A percentile compares a stretch with the other conserved stretches of the same genome.
phyloP scores from a whole-genome alignment of 2,113 vertebrate species.

The Oenanthe oenanthe region DNA sequence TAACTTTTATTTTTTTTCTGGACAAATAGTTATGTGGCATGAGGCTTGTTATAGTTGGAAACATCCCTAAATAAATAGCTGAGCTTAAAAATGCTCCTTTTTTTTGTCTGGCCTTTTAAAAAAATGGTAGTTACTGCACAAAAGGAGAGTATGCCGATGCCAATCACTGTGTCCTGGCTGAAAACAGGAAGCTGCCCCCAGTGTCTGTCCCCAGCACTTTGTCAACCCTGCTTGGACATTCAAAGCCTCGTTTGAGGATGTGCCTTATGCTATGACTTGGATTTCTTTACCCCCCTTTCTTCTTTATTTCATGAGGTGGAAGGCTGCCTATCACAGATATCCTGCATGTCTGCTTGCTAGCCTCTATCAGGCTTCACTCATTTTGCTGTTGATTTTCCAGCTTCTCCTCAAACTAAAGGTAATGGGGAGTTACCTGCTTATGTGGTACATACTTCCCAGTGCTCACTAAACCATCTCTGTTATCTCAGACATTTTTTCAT shows the following conservation, averaged over 20 bases:
- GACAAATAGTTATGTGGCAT: constrained; percentile 67
- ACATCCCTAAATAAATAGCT: constrained; percentile 74
- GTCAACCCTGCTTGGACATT: background rate
- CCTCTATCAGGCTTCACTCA: background rate
- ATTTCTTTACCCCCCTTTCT: background rate
- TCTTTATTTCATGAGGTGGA: background rate
- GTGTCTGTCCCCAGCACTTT: constrained; percentile 34
- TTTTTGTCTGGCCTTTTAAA: constrained; percentile 43
- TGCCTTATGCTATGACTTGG: constrained; percentile 7
- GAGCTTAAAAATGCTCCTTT: constrained; percentile 70
- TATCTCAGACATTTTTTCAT: background rate
- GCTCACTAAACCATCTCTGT: background rate
- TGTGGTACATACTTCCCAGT: background rate
- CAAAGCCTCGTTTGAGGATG: background rate
- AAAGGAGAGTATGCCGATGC: constrained; percentile 50
- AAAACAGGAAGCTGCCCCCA: constrained; percentile 62
- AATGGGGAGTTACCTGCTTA: background rate
- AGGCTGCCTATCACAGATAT: constrained; percentile 19
- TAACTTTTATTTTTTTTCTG: background rate
- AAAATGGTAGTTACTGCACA: constrained; percentile 48
- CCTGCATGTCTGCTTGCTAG: constrained; percentile 39
- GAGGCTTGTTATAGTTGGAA: constrained; percentile 74
- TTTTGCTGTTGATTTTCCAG: background rate
- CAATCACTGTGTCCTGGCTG: constrained; percentile 10
- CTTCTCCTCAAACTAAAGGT: background rate